These are phyloP conservation scores for Bombyx mandarina DNA, from an alignment of 1,140 invertebrate genomes.

Conservation along the genomic window DNA sequence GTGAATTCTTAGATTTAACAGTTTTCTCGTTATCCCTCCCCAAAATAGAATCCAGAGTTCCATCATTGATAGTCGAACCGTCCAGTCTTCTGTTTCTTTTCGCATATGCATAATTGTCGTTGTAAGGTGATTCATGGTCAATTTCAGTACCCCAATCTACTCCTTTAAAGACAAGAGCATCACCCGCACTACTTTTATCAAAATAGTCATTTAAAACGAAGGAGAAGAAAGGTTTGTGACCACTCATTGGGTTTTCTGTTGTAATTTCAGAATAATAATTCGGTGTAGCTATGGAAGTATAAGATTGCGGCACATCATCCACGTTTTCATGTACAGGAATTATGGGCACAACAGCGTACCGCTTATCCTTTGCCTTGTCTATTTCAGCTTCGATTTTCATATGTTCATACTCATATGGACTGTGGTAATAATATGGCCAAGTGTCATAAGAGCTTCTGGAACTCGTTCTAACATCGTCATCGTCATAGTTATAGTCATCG, in stretches of 20 bases:
- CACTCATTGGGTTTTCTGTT: constrained; percentile 38
- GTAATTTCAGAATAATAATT: constrained; percentile 6
- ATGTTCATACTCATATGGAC: constrained; percentile 36
- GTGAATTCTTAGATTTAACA: background rate
- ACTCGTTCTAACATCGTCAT: constrained; percentile 43
- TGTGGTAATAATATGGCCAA: constrained; percentile 44
- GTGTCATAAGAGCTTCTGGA: constrained; percentile 26
- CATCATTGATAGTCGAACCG: background rate
- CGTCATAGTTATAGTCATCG: constrained; percentile 27
- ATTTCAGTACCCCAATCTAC: constrained; percentile 40
- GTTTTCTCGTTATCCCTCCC: constrained; percentile 1
- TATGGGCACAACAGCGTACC: constrained; percentile 23
- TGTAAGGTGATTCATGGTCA: constrained; percentile 23
- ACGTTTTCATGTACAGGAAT: constrained; percentile 44
- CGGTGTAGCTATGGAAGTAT: background rate
- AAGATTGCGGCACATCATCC: constrained; percentile 18
- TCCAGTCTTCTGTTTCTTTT: constrained; percentile 24
- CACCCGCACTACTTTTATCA: constrained; percentile 42
- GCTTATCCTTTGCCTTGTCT: constrained; percentile 47
- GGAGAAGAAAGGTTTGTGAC: constrained; percentile 45
- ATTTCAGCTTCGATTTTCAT: constrained; percentile 25
- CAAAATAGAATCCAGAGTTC: constrained; percentile 2
- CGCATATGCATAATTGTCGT: constrained; percentile 15
- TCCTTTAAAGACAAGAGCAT: constrained; percentile 37
- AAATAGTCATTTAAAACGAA: constrained; percentile 48